Conservation (phyloP, 2,113 vertebrate species). For the pig (Sus scrofa) region T2T-Sscrofa CM000826.6:94003001-94003500, state of each 20-base stretch:
- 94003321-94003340: conserved; percentile 11
- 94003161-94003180: neutral
- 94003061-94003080: neutral
- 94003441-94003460: neutral
- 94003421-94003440: conserved; percentile 24
- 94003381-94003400: neutral
- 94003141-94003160: neutral
- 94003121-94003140: neutral
- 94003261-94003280: conserved; percentile 26
- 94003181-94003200: neutral
- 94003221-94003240: neutral
- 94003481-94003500: conserved; percentile 40
- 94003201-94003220: neutral
- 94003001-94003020: conserved; percentile 51
- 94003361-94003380: neutral
- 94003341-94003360: neutral
- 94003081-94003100: neutral
- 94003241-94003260: neutral
- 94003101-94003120: neutral
- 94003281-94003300: neutral
- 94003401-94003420: conserved; percentile 55
- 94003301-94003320: neutral
- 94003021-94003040: neutral
- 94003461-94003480: conserved; percentile 14
- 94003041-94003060: neutral